phyloP scores from a whole-genome alignment of 2,797 vertebrate species.

The Macroramphosus scolopax region DNA sequence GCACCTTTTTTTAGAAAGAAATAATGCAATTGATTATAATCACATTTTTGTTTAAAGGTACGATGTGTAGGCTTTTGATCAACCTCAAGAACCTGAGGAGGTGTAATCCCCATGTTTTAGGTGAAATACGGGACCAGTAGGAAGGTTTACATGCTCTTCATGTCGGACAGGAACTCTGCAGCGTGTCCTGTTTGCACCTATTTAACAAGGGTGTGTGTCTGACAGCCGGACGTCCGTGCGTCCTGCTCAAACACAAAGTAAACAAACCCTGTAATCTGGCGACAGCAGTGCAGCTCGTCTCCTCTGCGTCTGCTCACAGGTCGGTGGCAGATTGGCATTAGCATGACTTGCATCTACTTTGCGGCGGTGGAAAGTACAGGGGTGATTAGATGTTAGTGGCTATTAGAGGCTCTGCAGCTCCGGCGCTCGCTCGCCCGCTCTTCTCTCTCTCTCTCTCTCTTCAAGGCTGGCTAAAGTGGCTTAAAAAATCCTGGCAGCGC shows the following conservation, averaged over 20 bases:
- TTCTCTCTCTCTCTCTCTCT: slow-evolving; percentile 44
- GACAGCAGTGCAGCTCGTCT: no score
- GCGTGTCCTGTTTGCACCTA: background rate
- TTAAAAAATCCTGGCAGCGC: no score
- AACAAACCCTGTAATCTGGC: slow-evolving; percentile 15
- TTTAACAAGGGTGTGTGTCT: background rate
- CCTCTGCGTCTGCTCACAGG: no score
- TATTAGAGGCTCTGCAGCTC: slow-evolving; percentile 20
- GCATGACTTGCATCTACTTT: slow-evolving; percentile 35
- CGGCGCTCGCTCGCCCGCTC: slow-evolving; percentile 7
- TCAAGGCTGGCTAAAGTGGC: slow-evolving; percentile 31
- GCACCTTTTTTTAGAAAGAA: no score
- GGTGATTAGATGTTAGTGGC: slow-evolving; percentile 55
- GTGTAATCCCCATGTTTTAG: no score
- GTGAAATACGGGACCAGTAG: background rate
- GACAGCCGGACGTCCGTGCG: background rate
- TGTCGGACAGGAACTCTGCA: no score
- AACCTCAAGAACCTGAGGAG: no score
- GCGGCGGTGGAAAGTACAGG: slow-evolving; percentile 8
- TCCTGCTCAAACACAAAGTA: background rate
- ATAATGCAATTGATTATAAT: no score
- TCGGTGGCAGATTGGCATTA: slow-evolving; percentile 48
- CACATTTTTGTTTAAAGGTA: no score
- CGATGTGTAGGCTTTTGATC: no score
- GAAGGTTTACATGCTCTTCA: no score